These are phyloP conservation scores for Eolophus roseicapilla DNA, from an alignment of 2,113 vertebrate species.

Conservation along the genomic window DNA sequence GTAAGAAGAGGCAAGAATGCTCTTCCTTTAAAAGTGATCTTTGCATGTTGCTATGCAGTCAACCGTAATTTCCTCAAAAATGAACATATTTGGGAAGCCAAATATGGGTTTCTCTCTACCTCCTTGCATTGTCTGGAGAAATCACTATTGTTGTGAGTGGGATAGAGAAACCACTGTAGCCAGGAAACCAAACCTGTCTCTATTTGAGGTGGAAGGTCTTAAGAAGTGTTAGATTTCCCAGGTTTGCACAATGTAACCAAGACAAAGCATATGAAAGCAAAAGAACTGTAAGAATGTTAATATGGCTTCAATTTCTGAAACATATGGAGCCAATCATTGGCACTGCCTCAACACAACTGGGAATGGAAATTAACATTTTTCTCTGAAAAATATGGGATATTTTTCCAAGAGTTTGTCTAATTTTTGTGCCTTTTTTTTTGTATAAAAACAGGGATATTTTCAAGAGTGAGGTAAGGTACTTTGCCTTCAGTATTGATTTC, in stretches of 20 bases:
- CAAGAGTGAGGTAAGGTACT: neutral
- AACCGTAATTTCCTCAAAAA: neutral
- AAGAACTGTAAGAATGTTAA: slow-evolving; percentile 23
- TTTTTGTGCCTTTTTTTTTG: neutral
- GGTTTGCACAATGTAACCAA: slow-evolving; percentile 19
- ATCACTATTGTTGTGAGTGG: neutral
- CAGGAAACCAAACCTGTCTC: neutral
- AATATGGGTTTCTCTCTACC: neutral
- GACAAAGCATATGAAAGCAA: slow-evolving; percentile 14
- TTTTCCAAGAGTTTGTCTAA: neutral
- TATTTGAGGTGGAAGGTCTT: neutral
- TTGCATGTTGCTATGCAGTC: neutral
- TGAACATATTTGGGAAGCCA: neutral
- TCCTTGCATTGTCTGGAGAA: neutral
- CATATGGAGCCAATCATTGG: slow-evolving; percentile 48
- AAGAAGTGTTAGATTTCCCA: neutral
- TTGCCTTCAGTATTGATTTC: neutral
- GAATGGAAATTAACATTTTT: slow-evolving; percentile 60
- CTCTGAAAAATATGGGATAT: slow-evolving; percentile 6
- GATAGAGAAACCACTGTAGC: neutral
- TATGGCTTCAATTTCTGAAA: slow-evolving; percentile 45
- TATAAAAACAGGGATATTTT: neutral
- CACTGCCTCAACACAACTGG: slow-evolving; percentile 36
- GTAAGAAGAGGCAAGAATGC: neutral
- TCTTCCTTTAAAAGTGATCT: slow-evolving; percentile 18